Evolutionary conservation across 2,113 vertebrate species (phyloP), one percentile per base, ranked within the genome.

Genomic region (Erinaceus europaeus): DNA sequence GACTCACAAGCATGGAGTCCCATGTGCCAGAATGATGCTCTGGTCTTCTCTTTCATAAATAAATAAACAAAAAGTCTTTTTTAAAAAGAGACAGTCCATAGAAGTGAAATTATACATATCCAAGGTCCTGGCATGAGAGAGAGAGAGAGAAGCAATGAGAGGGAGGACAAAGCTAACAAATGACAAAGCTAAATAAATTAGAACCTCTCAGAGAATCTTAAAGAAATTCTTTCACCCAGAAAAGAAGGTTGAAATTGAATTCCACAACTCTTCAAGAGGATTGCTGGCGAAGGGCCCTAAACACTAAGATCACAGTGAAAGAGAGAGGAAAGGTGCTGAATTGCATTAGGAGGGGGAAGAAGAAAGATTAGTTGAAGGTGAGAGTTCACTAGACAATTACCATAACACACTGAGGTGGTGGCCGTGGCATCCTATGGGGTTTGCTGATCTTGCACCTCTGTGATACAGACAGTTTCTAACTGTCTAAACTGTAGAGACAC

Each of bases 161-260:
- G 73, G 74, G 88, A 44, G 57, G 32, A 59, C 17, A 81, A 80
- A 59, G 38, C 69, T 52, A 59, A 62, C n/a, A 78, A 44, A 46
- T 48, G 21, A 44, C 48, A 12, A 59, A 14, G 27, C 25, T 83
- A n/a, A n/a, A 72, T 62, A 38, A 50, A 53, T 50, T 32, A 82
- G 71, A 85, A 64, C 36, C 38, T 85, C n/a, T 59, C 36, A 64
- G 36, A 74, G 36, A 92, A 71, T 13, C 53, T 83, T 59, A 34
- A 87, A 65, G 68, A 84, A 79, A 50, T 20, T 57, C 71, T 91
- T 91, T 78, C 32, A 50, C 61, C 59, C 75, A 65, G 79, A 85
- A 64, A 82, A 75, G 52, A 59, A 84, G 75, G 81, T 44, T 69
- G 64, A 75, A 91, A 88, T 18, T 65, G 73, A 82, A 86, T 52